Evolutionary conservation across 2,888 invertebrate genomes (phyloP).

Genomic region (Philaethria dido): DNA sequence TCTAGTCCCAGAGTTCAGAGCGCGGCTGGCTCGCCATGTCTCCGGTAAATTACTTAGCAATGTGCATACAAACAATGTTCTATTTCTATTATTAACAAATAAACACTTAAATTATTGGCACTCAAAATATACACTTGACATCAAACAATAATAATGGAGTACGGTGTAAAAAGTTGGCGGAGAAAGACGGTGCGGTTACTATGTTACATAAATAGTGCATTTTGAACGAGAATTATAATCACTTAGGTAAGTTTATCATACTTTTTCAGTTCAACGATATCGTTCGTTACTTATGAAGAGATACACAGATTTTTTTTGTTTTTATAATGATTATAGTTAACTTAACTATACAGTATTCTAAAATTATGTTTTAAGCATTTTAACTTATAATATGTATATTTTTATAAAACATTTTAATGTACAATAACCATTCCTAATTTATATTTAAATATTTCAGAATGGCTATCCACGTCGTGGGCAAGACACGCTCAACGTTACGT

Average conservation of each 20-base stretch:
- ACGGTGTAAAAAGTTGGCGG: slow-evolving; percentile 20
- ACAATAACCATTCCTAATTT: not conserved
- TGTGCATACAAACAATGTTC: not conserved
- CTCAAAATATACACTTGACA: not conserved
- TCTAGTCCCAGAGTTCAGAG: slow-evolving; percentile 44
- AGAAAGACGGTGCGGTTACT: slow-evolving; percentile 3
- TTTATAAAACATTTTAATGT: not conserved
- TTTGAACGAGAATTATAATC: slow-evolving; percentile 30
- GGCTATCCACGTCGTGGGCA: slow-evolving; percentile 51
- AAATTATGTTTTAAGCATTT: not conserved
- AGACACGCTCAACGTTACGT: slow-evolving; percentile 55
- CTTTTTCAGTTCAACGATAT: not conserved
- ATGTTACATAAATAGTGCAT: slow-evolving; percentile 35
- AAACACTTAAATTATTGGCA: not conserved
- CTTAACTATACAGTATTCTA: too few relatives aligned
- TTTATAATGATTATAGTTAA: too few relatives aligned
- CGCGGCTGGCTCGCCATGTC: slow-evolving; percentile 18
- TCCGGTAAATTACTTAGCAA: not conserved
- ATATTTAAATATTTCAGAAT: slow-evolving; percentile 61
- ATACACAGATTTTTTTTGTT: too few relatives aligned
- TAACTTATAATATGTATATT: not conserved
- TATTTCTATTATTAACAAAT: not conserved
- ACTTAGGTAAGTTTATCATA: slow-evolving; percentile 35
- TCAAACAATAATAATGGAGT: slow-evolving; percentile 19
- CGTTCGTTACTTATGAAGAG: too few relatives aligned